Percentiles rank a stretch among this genome's conserved stretches.
Evolutionary conservation across 1,140 invertebrate species (phyloP).

Genomic region (Mizuhopecten yessoensis): DNA sequence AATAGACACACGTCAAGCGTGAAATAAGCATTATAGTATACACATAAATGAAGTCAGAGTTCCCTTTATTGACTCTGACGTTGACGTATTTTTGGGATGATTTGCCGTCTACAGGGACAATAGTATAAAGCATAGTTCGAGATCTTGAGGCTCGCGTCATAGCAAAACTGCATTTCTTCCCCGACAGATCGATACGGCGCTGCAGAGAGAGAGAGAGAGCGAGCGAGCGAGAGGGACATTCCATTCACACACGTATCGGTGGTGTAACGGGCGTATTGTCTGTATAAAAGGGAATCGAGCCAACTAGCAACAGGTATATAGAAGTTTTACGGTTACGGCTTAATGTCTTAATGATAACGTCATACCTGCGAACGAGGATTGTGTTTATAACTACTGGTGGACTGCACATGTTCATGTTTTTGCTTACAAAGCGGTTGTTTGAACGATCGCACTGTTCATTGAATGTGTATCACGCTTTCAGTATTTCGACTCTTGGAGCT

Average conservation of each 20-base stretch:
- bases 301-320: background rate
- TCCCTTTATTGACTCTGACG: background rate
- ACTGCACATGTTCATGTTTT: background rate
- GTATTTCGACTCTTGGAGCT: background rate
- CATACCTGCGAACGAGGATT: background rate
- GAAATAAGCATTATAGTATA: too few species aligned
- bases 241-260: background rate
- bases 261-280: background rate
- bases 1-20: too few species aligned
- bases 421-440: background rate
- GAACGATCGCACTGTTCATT: background rate
- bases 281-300: background rate
- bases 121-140: background rate
- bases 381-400: background rate
- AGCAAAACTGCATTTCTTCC: background rate
- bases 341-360: background rate
- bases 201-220: background rate
- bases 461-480: background rate
- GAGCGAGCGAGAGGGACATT: too few species aligned
- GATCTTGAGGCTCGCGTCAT: background rate
- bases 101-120: constrained; percentile 15
- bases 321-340: background rate
- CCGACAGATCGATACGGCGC: background rate
- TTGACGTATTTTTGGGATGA: constrained; percentile 14
- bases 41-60: background rate